Percentiles rank a stretch among this genome's conserved stretches.
Conservation (phyloP, 2,113 vertebrate species). For the Seriola rivoliana region DNA sequence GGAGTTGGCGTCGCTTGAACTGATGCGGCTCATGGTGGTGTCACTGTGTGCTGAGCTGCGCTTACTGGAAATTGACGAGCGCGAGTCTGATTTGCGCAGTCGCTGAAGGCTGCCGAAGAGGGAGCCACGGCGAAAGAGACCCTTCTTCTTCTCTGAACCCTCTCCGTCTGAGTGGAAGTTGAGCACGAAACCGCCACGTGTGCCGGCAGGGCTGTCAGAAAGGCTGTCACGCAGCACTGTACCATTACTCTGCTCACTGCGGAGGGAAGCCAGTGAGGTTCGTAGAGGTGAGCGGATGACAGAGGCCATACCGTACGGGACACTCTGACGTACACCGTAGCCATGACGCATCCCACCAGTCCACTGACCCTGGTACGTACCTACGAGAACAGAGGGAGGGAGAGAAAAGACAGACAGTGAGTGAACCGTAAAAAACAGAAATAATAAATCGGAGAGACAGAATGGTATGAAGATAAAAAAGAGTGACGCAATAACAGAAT, state of each 20-base stretch:
- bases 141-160: conserved; percentile 89
- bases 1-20: conserved; percentile 96
- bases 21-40: conserved; percentile 94
- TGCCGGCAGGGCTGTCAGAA: conserved; percentile 90
- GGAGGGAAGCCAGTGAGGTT: conserved; percentile 93
- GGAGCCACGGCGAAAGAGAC: conserved; percentile 93
- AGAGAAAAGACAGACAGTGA: background rate
- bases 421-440: background rate
- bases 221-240: conserved; percentile 88
- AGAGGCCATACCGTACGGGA: conserved; percentile 96
- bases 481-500: too few relatives aligned
- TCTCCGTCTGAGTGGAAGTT: conserved; percentile 94
- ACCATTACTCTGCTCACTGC: conserved; percentile 96
- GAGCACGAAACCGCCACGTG: conserved; percentile 95
- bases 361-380: conserved; percentile 98
- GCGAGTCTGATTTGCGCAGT: conserved; percentile 94
- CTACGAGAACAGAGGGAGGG: conserved; percentile 69
- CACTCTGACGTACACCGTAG: conserved; percentile 96
- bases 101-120: conserved; percentile 94
- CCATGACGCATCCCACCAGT: conserved; percentile 97
- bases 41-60: conserved; percentile 96
- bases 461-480: too few relatives aligned
- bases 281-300: conserved; percentile 95
- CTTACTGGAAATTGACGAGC: conserved; percentile 96
- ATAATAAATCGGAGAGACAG: background rate